Conservation (phyloP, 2,888 invertebrate species). For the Papilio elwesi region DNA sequence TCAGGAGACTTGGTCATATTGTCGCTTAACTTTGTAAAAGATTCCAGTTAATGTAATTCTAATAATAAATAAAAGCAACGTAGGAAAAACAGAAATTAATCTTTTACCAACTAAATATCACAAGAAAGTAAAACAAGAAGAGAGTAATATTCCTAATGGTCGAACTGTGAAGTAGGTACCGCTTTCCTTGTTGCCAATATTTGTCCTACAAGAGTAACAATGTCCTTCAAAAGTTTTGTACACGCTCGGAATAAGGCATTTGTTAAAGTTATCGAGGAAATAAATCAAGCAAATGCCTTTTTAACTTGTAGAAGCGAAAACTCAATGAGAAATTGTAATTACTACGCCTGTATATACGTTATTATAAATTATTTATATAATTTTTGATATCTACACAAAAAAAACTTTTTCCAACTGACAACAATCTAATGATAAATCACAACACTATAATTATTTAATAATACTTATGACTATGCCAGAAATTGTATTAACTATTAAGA, state of each 20-base stretch:
- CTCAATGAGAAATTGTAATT: neutral
- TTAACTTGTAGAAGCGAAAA: neutral
- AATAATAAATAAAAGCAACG: neutral
- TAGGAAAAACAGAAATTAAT: neutral
- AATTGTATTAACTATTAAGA: too few relatives aligned
- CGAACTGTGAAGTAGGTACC: neutral
- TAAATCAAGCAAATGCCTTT: slow-evolving; percentile 5
- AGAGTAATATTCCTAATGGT: slow-evolving; percentile 16
- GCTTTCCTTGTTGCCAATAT: slow-evolving; percentile 13
- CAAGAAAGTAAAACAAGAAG: slow-evolving; percentile 5
- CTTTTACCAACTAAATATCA: neutral
- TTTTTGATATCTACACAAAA: too few relatives aligned
- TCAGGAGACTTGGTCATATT: too few relatives aligned
- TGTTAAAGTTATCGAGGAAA: slow-evolving; percentile 5
- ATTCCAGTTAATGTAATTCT: neutral
- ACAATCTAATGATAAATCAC: neutral
- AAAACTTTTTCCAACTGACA: too few relatives aligned
- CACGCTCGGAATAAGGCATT: slow-evolving; percentile 14
- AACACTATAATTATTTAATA: neutral
- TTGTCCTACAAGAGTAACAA: slow-evolving; percentile 2
- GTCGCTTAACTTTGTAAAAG: neutral
- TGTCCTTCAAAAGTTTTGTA: slow-evolving; percentile 20
- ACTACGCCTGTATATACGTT: too few relatives aligned
- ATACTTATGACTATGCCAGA: too few relatives aligned
- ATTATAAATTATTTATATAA: too few relatives aligned